Base-by-base conservation (phyloP, 2,113 vertebrate genomes). In the Jacana jacana region DNA sequence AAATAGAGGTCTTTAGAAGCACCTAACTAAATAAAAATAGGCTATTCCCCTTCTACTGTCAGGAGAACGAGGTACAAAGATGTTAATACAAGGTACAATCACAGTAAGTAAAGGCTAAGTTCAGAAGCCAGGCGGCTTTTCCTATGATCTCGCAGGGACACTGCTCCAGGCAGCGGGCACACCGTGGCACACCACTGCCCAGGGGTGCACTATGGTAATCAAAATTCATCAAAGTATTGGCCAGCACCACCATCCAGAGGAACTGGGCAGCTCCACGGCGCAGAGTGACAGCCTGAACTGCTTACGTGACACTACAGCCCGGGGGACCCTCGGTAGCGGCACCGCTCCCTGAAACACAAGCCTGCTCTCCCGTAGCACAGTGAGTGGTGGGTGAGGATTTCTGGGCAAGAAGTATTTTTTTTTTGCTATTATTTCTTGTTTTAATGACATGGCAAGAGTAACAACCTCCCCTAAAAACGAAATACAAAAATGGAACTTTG, bases 1-100 rank as follows among this genome's bases (percentile, higher is more conserved):
- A 89, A 89, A 86, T 7, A 95, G 70, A 93, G 54, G 84, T 81
- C 91, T 96, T 96, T 93, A 76, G 81, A 92, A 96, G 90, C 95
- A 97, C 86, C 70, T 93, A 88, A 27, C 90, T 81, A 71, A 91
- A 86, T 72, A 79, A 90, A 92, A 93, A 88, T 18, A 90, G 57
- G 85, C 61, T 17, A 52, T 65, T 95, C 88, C 37, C 91, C 92
- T 86, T 69, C 70, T 70, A 57, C 37, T 35, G 66, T 19, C 73
- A 95, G 93, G 86, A 61, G 93, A 95, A 89, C 0, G 57, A 96
- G 94, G 91, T 95, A 92, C 92, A 91, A 81, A 93, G 94, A 87
- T 93, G 92, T 92, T 86, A 92, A 86, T 16, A 79, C 37, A 81
- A 88, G 80, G 91, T 52, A 63, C 83, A 95, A 23, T 96, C 93